phyloP scores from a whole-genome alignment of 92 coral and sea anemone genomes.

The Palythoa heliodiscus region DNA sequence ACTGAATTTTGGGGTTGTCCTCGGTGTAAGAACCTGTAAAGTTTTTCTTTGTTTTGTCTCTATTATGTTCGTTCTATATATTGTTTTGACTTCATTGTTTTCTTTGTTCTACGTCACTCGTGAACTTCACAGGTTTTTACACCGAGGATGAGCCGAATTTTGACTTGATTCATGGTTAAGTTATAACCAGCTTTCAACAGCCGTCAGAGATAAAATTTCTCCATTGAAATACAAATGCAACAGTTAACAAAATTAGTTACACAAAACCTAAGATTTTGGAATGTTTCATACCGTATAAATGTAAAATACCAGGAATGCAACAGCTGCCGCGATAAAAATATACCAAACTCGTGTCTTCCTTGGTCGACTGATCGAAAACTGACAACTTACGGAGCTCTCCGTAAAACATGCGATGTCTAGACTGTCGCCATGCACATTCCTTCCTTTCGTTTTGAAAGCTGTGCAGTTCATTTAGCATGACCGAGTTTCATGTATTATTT shows the following conservation, averaged over 20 bases:
- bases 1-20: no score
- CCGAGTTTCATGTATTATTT: background rate
- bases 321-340: background rate
- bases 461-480: constrained; percentile 14
- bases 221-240: background rate
- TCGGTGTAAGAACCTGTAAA: no score
- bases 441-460: background rate
- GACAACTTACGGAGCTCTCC: constrained; percentile 87
- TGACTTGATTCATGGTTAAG: no score
- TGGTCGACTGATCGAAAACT: constrained; percentile 39
- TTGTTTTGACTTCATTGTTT: no score
- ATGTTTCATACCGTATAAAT: background rate
- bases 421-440: constrained; percentile 7
- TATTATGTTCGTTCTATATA: no score
- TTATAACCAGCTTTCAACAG: no score
- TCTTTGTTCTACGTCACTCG: no score
- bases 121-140: no score
- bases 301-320: background rate
- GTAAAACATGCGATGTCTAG: constrained; percentile 56
- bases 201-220: background rate
- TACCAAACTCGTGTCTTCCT: background rate
- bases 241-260: background rate
- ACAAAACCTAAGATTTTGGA: background rate
- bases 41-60: no score
- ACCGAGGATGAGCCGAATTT: no score